Conservation (phyloP, 2,888 invertebrate species). For the Dorcus hopei region DNA sequence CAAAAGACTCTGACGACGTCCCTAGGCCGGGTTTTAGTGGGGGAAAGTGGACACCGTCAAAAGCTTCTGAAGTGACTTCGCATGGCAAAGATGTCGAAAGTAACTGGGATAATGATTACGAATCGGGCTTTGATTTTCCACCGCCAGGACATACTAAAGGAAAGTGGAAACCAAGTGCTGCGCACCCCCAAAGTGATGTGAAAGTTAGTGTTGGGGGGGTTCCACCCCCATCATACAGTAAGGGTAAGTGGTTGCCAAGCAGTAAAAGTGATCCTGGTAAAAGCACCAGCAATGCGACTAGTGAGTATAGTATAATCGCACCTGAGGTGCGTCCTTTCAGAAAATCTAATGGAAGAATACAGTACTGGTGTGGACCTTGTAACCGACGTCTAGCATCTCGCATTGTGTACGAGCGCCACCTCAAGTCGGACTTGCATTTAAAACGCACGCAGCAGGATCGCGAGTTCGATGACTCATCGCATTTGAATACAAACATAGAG, state of each 20-base stretch:
- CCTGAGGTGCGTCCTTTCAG: conserved; percentile 39
- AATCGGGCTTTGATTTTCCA: conserved; percentile 48
- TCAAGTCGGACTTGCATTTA: conserved; percentile 70
- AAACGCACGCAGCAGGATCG: conserved; percentile 64
- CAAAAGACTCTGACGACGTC: conserved; percentile 11
- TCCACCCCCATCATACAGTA: conserved; percentile 64
- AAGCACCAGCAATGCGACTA: neutral
- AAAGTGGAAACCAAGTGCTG: conserved; percentile 60
- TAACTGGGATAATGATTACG: conserved; percentile 4
- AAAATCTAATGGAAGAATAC: conserved; percentile 51
- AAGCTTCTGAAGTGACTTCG: conserved; percentile 8
- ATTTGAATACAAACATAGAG: conserved; percentile 27
- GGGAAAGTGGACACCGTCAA: conserved; percentile 69
- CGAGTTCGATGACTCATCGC: conserved; percentile 58
- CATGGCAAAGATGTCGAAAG: conserved; percentile 44
- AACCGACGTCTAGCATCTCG: conserved; percentile 72
- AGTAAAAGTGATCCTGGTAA: conserved; percentile 5
- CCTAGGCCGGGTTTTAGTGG: conserved; percentile 55
- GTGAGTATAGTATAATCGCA: conserved; percentile 9
- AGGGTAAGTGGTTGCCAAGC: conserved; percentile 74
- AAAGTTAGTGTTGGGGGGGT: conserved; percentile 54
- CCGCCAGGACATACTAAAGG: conserved; percentile 58
- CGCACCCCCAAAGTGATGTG: conserved; percentile 42
- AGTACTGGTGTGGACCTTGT: conserved; percentile 80
- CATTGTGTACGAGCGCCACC: conserved; percentile 72